These are phyloP conservation scores for Magallana gigas DNA, from an alignment of 1,140 invertebrate species.

Conservation along the genomic window DNA sequence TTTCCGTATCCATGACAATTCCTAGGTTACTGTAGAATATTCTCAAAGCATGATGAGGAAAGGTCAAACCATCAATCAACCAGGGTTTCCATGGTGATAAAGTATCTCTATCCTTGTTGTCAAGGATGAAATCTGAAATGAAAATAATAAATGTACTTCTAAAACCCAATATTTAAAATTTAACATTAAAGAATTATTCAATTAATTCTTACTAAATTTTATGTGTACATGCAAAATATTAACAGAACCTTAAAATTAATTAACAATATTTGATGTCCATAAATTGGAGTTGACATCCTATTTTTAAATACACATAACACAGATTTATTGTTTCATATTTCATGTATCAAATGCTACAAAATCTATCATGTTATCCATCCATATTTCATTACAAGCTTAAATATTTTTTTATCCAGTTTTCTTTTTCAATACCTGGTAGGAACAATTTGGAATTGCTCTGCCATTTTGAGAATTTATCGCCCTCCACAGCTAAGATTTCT, in stretches of 20 bases:
- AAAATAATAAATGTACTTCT: not conserved
- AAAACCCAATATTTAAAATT: too few species aligned
- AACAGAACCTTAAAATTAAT: too few species aligned
- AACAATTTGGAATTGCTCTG: constrained; percentile 53
- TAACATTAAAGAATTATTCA: too few species aligned
- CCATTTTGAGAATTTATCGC: constrained; percentile 60
- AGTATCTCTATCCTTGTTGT: constrained; percentile 70
- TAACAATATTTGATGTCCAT: too few species aligned
- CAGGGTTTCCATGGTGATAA: constrained; percentile 73
- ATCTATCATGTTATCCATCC: not conserved
- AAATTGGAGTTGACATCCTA: too few species aligned
- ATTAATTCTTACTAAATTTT: too few species aligned
- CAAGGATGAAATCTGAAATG: constrained; percentile 74
- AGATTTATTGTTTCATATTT: too few species aligned
- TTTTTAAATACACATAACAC: too few species aligned
- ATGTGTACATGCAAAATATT: too few species aligned
- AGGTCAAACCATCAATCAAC: constrained; percentile 69
- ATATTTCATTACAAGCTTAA: not conserved
- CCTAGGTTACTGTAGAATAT: constrained; percentile 68
- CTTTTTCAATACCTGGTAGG: constrained; percentile 66
- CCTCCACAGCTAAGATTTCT: constrained; percentile 49
- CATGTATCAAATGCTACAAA: not conserved
- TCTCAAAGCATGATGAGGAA: constrained; percentile 72
- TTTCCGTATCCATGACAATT: constrained; percentile 69
- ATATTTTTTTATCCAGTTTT: not conserved